A percentile compares a stretch with the other conserved stretches of the same genome.
phyloP scores from a whole-genome alignment of 2,888 invertebrate genomes.

The Cyrtodaria siliqua region DNA sequence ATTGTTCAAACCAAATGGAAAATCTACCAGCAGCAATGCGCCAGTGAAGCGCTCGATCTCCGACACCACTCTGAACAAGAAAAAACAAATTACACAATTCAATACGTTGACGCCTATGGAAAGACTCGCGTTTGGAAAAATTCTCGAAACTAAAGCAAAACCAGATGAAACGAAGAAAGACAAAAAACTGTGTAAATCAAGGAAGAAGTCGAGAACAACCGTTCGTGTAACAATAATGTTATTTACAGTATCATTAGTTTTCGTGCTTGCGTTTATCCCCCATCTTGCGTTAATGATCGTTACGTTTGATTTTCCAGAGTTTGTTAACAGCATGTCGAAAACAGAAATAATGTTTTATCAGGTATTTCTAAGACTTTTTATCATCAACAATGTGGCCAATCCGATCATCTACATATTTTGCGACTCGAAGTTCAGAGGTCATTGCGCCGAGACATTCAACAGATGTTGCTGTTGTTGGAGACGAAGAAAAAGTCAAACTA shows the following conservation, averaged over 20 bases:
- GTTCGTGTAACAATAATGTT: constrained; percentile 57
- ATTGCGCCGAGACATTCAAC: constrained; percentile 16
- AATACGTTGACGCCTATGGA: constrained; percentile 4
- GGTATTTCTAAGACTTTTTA: constrained; percentile 55
- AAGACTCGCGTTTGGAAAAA: constrained; percentile 18
- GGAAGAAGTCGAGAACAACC: constrained; percentile 30
- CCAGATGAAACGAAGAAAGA: not conserved
- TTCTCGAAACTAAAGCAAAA: not conserved
- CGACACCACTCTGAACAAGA: too few species aligned
- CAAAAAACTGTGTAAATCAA: not conserved
- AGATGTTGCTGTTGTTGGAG: too few species aligned
- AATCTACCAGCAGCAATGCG: not conserved
- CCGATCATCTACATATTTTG: constrained; percentile 62
- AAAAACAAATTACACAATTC: not conserved
- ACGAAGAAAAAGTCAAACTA: not conserved
- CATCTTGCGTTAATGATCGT: constrained; percentile 54
- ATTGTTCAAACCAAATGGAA: too few species aligned
- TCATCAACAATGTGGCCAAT: constrained; percentile 63
- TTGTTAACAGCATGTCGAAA: constrained; percentile 32
- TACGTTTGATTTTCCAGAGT: constrained; percentile 17
- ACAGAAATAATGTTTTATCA: constrained; percentile 42
- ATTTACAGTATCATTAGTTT: constrained; percentile 54
- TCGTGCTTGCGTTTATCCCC: constrained; percentile 48
- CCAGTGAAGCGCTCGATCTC: too few species aligned
- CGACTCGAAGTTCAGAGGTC: constrained; percentile 54